These are phyloP conservation scores for Brachyrhaphis roseni DNA, from an alignment of 2,797 vertebrate genomes.

Conservation along the genomic window DNA sequence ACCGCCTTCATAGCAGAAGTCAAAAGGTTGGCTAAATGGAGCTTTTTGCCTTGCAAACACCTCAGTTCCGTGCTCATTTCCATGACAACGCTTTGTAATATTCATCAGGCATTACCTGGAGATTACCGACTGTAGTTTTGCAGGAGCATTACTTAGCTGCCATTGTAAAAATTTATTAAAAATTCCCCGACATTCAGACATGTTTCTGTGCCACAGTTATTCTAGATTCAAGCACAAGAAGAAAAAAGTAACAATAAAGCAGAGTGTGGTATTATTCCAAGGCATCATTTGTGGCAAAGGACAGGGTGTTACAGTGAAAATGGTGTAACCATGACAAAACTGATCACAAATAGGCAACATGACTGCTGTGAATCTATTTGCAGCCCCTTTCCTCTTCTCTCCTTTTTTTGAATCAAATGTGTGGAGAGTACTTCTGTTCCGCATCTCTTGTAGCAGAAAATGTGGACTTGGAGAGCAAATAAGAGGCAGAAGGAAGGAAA, in stretches of 20 bases:
- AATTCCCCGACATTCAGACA: background rate
- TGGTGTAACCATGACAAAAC: conserved; percentile 34
- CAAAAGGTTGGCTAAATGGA: conserved; percentile 28
- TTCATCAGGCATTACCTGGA: conserved; percentile 7
- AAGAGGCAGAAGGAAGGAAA: conserved; percentile 18
- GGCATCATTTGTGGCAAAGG: conserved; percentile 39
- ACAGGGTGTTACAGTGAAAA: conserved; percentile 9
- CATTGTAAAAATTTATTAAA: background rate
- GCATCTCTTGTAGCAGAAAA: conserved; percentile 57
- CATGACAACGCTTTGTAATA: conserved; percentile 46
- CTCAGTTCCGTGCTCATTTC: conserved; percentile 47
- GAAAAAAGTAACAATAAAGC: background rate
- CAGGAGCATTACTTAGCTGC: background rate
- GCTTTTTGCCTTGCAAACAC: conserved; percentile 59
- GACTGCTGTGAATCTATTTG: conserved; percentile 36
- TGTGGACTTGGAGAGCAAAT: conserved; percentile 35
- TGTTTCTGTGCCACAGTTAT: background rate
- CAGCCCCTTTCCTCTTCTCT: conserved; percentile 37
- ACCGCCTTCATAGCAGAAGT: conserved; percentile 17
- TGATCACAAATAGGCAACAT: conserved; percentile 16
- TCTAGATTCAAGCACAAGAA: background rate
- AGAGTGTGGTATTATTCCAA: background rate
- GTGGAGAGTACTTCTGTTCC: conserved; percentile 64
- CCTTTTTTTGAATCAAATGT: conserved; percentile 49
- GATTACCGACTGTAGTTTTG: background rate